Evolutionary conservation across 2,113 vertebrate species (phyloP), one percentile per base, ranked within the genome.

Genomic region (Genyomyrus donnyi): DNA sequence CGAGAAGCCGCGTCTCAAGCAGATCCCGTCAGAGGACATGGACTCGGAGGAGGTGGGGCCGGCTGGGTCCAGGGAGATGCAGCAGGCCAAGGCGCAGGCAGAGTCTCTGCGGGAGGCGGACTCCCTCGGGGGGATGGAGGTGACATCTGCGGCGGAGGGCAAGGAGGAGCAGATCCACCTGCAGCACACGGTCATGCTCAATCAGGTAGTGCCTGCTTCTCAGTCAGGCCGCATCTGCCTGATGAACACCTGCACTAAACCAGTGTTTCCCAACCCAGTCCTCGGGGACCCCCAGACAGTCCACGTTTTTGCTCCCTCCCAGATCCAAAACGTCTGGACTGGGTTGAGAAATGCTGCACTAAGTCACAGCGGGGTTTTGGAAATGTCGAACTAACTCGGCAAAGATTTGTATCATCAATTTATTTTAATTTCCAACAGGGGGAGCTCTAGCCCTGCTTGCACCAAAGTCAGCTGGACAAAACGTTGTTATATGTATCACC

Each of bases 1-100:
- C 1, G 98, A 99, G 94, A 98, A 98, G 93, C 97, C 97, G 24
- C 95, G 97, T 1, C 95, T 98, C 88, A 95, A 95, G 58, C 98
- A 99, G 95, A 98, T 98, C 90, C 98, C 98, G 0, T 98, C 97
- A 0, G 98, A 99, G 94, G 98, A 98, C 91, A 97, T 98, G 93
- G 97, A 98, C 93, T 96, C 97, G 0, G 97, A 97, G 46, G 95
- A 97, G 13, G 95, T 95, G 21, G 94, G 94, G 0, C 90, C 91
- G 0, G 83, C 91, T 8, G 56, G 21, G 4, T 27, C 5, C 77
- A 89, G 1, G 92, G 91, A 11, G 19, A 66, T 90, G 0, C 94
- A 91, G 11, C 94, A 93, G 91, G 92, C 92, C 92, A 24, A 93
- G 91, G 91, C 74, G 86, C 91, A 96, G 95, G 90, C 91, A 15